Evolutionary conservation across 2,797 vertebrate genomes (phyloP), one percentile per base, ranked within the genome.

Genomic region (Erethizon dorsatum): DNA sequence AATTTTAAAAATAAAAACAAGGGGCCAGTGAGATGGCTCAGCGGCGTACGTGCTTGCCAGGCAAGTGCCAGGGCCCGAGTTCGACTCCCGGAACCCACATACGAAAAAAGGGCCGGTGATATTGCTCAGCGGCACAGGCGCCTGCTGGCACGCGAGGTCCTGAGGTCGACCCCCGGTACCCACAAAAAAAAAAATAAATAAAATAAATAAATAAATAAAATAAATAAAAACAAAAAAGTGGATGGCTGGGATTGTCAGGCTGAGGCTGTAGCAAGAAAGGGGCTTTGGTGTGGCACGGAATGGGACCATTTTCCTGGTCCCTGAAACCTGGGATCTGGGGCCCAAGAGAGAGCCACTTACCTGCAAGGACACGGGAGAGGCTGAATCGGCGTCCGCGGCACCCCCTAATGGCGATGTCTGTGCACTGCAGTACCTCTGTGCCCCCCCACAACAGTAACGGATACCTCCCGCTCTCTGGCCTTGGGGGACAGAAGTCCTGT

Each of bases 401-500:
- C 82, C 92, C 45, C 61, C 80, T 94, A 20, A 71, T 83, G 96
- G 87, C 56, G 0, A 2, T 0, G 6, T 31, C 2, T 45, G 50
- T 20, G 37, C 57, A 85, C 17, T 13, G 15, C 78, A 2, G 47
- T 20, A 11, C 28, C 28, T 18, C 5, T 1, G 10, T 14, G 28
- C 18, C 18, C 28, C 14, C 45, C 33, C 33, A 31, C 1, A 14
- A 28, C 41, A 11, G 11, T 75, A 67, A 82, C 33, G 0, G 2
- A 26, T 1, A 5, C 10, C 5, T 37, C n/a, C 7, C 33, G 2
- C 4, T 10, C n/a, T 41, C 33, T 4, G 12, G 14, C 33, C 22
- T 57, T 82, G 20, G 12, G 33, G n/a, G 24, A 3, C 37, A 26
- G 22, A 37, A 75, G 24, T 14, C 73, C 73, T 77, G 73, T 15